Evolutionary conservation across 2,113 vertebrate genomes (phyloP), one percentile per base, ranked within the genome.

Genomic region (Garra rufa): DNA sequence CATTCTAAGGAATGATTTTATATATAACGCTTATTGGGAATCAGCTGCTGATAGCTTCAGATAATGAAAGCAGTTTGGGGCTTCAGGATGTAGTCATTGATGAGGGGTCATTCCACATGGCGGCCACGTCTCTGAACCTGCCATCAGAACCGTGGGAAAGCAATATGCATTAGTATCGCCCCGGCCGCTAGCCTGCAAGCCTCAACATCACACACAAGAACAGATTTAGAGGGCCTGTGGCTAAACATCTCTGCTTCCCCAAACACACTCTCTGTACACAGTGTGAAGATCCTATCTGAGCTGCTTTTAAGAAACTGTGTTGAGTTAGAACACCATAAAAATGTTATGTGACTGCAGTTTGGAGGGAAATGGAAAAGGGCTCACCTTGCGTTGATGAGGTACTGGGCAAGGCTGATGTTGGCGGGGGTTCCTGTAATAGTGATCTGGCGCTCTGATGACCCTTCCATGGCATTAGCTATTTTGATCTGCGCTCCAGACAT

Each of bases 401-500:
- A 99, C 93, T 99, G 98, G 63, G 98, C 98, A 63, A 99, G 96
- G 94, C 98, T 99, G 95, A 99, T 99, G 95, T 98, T 99, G 90
- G 98, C 98, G 43, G 98, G 98, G 92, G 96, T 97, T 91, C 98
- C 98, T 48, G 98, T 99, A 95, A 99, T 99, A 94, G 97, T 98
- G 87, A 99, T 98, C 94, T 99, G 98, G 67, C 98, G 97, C 93
- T 99, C 98, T 0, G 97, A 96, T 17, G 98, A 99, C 84, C 98
- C 98, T 93, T 99, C 98, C 9, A 97, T 98, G 93, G 98, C 97
- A 0, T 97, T 99, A 87, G 98, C 98, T 6, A 99, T 99, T 96
- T 99, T 99, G 94, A 99, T 99, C 95, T 99, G 98, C 9, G 98
- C 98, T 91, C 98, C 98, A 87, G 98, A 99, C 98, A 99, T 99